Conservation (phyloP, 2,113 vertebrate genomes). For the Gymnorhina tibicen region DNA sequence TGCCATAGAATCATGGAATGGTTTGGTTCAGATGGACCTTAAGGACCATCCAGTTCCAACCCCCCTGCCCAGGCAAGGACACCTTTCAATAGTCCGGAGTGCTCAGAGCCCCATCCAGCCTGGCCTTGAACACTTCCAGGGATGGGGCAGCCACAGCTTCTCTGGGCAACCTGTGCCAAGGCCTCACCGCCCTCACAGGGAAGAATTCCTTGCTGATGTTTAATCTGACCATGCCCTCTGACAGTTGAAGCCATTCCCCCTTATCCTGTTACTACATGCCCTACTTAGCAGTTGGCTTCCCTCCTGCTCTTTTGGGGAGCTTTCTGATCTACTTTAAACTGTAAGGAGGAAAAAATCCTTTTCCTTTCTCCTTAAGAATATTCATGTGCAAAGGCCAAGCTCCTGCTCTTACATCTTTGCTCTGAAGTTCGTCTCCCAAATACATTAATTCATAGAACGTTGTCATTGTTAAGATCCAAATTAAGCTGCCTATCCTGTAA, state of each 20-base stretch:
- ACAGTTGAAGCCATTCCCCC: not conserved
- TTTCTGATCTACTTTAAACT: not conserved
- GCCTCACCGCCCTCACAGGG: not conserved
- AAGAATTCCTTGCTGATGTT: not conserved
- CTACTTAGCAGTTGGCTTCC: not conserved
- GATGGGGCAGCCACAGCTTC: not conserved
- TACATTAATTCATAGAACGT: not conserved
- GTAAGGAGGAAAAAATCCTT: not conserved
- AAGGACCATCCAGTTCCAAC: not conserved
- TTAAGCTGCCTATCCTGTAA: conserved; percentile 40
- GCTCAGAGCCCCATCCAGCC: not conserved
- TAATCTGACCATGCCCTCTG: not conserved
- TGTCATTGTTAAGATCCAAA: conserved; percentile 32
- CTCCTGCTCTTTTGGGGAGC: not conserved
- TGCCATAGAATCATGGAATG: not conserved
- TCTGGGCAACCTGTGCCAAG: not conserved
- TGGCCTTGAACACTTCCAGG: not conserved
- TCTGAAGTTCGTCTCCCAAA: not conserved
- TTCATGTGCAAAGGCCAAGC: not conserved
- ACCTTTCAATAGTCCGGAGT: fast-evolving
- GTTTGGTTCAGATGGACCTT: not conserved
- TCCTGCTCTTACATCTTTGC: not conserved
- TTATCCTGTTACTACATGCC: not conserved
- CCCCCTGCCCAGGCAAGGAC: not conserved
- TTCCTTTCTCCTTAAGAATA: not conserved